Evolutionary conservation across 1,140 invertebrate genomes (phyloP).

Genomic region (Drosophila ironensis): DNA sequence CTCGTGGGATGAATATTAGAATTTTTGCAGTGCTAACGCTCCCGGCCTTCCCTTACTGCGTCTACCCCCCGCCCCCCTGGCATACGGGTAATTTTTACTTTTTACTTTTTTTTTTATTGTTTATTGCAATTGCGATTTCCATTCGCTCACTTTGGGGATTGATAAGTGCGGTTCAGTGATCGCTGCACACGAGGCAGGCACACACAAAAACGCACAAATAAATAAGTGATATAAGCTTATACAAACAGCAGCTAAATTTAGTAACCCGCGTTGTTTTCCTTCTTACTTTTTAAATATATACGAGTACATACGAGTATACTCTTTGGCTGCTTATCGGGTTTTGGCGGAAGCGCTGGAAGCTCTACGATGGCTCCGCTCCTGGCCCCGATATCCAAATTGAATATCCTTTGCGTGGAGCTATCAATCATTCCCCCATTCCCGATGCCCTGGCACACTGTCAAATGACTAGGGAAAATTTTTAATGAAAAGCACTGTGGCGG

Average conservation of each 20-base stretch:
- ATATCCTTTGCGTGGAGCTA: too few species aligned
- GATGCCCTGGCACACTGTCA: conserved; percentile 31
- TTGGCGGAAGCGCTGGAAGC: neutral
- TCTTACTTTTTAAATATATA: too few species aligned
- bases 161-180: conserved; percentile 41
- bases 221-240: neutral
- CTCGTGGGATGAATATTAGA: neutral
- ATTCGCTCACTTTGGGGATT: neutral
- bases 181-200: conserved; percentile 16
- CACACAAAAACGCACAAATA: neutral
- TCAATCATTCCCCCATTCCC: conserved; percentile 42
- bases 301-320: too few species aligned
- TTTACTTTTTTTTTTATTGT: too few species aligned
- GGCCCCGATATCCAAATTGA: too few species aligned
- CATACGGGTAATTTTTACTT: too few species aligned
- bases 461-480: conserved; percentile 68
- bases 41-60: neutral
- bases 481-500: conserved; percentile 54
- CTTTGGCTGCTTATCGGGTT: neutral
- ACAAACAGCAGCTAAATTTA: conserved; percentile 27
- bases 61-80: neutral
- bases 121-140: neutral
- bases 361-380: conserved; percentile 4
- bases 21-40: neutral
- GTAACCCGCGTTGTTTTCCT: conserved; percentile 38